A percentile compares a stretch with the other conserved stretches of the same genome.
Evolutionary conservation across 2,113 vertebrate genomes (phyloP).

Genomic region (Saccopteryx bilineata): DNA sequence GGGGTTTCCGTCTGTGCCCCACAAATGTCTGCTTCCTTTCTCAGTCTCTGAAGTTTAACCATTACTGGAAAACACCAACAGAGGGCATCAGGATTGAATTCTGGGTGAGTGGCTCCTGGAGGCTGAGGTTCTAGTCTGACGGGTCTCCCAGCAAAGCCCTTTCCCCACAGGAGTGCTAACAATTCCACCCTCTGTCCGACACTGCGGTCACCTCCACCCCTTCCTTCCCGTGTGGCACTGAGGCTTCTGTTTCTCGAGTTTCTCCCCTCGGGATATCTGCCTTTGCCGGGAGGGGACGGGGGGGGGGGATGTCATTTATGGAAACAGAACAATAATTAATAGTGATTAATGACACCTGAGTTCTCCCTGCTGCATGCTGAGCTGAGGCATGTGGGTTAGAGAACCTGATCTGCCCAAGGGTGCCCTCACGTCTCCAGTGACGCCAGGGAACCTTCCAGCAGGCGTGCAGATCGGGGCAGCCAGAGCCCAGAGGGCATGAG

Average conservation of each 20-base stretch:
- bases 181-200: constrained; percentile 42
- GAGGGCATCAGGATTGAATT: constrained; percentile 88
- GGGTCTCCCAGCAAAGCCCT: constrained; percentile 47
- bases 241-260: constrained; percentile 32
- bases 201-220: neutral
- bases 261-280: constrained; percentile 1
- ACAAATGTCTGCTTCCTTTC: constrained; percentile 28
- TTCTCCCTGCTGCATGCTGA: constrained; percentile 22
- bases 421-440: neutral
- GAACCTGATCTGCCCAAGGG: neutral
- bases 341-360: constrained; percentile 70
- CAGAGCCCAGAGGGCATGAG: rapidly evolving
- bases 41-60: constrained; percentile 49
- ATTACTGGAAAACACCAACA: constrained; percentile 88
- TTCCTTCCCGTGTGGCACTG: neutral
- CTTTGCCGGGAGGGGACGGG: constrained; percentile 13
- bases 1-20: neutral
- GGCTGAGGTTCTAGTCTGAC: constrained; percentile 57
- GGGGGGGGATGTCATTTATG: constrained; percentile 10
- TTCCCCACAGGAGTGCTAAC: neutral
- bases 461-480: neutral
- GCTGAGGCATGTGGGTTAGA: neutral
- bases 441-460: neutral
- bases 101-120: constrained; percentile 69
- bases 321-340: constrained; percentile 71